Conservation (phyloP, 2,888 invertebrate genomes). For the Hoplodrina blanda region DNA sequence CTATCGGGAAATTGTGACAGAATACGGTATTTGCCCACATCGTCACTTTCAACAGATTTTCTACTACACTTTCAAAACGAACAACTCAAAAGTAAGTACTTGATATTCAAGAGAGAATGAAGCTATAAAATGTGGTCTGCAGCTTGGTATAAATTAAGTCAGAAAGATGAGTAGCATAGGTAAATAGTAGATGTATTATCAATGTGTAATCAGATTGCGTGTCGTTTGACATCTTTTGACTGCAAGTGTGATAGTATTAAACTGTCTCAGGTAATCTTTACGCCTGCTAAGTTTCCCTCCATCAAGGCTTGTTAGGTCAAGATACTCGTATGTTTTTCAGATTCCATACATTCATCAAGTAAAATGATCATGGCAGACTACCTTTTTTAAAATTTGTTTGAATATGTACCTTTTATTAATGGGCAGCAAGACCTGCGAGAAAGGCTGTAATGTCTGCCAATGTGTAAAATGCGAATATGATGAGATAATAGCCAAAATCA, state of each 20-base stretch:
- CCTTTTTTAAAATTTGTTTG: neutral
- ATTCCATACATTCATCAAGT: neutral
- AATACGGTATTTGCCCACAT: constrained; percentile 75
- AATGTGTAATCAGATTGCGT: constrained; percentile 27
- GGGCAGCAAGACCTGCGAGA: neutral
- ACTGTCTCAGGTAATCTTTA: constrained; percentile 8
- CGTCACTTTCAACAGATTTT: constrained; percentile 79
- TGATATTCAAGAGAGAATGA: constrained; percentile 29
- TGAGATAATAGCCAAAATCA: too few species aligned
- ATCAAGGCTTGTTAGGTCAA: constrained; percentile 1
- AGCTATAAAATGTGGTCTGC: constrained; percentile 17
- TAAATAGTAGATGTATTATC: constrained; percentile 5
- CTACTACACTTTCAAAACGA: constrained; percentile 74
- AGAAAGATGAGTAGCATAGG: neutral
- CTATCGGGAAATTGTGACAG: constrained; percentile 79
- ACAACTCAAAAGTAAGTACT: constrained; percentile 42
- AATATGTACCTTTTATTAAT: neutral
- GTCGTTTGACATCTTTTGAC: constrained; percentile 33
- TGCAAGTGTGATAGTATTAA: neutral
- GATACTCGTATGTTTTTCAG: neutral
- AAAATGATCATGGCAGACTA: neutral
- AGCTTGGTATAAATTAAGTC: neutral
- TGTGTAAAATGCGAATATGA: too few species aligned
- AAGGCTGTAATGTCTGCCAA: too few species aligned
- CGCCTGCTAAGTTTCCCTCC: constrained; percentile 12